Conservation (phyloP, 2,113 vertebrate species). For the Pogona vitticeps region DNA sequence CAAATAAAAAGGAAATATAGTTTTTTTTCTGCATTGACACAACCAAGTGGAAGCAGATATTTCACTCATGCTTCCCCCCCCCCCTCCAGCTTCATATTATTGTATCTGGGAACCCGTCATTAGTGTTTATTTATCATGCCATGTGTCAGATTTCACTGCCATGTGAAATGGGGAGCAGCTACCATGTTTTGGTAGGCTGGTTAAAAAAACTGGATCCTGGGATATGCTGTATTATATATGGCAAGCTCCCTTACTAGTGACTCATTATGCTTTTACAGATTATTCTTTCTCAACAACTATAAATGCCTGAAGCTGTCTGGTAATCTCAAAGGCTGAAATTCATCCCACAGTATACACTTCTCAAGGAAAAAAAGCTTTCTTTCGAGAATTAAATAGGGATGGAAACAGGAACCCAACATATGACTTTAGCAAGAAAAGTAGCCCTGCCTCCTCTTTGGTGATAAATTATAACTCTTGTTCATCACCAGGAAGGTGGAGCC, state of each 20-base stretch:
- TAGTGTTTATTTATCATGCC: slow-evolving; percentile 21
- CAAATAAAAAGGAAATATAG: slow-evolving; percentile 78
- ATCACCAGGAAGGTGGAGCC: not conserved
- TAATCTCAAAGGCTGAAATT: slow-evolving; percentile 63
- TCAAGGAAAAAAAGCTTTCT: not conserved
- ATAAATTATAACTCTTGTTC: not conserved
- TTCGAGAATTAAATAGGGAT: not conserved
- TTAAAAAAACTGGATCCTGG: slow-evolving; percentile 15
- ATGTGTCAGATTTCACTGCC: rapidly evolving
- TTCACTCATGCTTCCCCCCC: slow-evolving; percentile 54
- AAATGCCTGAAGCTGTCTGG: slow-evolving; percentile 53
- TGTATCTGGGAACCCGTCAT: slow-evolving; percentile 17
- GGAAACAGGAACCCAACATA: not conserved
- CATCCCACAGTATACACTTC: not conserved
- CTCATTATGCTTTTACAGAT: slow-evolving; percentile 61
- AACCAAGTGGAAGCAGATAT: slow-evolving; percentile 53
- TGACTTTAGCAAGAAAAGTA: not conserved
- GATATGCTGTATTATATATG: slow-evolving; percentile 38
- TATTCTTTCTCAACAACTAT: slow-evolving; percentile 38
- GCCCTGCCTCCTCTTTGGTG: rapidly evolving
- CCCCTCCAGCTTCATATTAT: slow-evolving; percentile 32
- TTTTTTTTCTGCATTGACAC: slow-evolving; percentile 60
- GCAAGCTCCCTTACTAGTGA: slow-evolving; percentile 32
- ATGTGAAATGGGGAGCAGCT: slow-evolving; percentile 1
- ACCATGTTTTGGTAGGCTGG: slow-evolving; percentile 48